Evolutionary conservation across 2,888 invertebrate species (phyloP), one percentile per base, ranked within the genome.

Genomic region (Megamerina dolium): DNA sequence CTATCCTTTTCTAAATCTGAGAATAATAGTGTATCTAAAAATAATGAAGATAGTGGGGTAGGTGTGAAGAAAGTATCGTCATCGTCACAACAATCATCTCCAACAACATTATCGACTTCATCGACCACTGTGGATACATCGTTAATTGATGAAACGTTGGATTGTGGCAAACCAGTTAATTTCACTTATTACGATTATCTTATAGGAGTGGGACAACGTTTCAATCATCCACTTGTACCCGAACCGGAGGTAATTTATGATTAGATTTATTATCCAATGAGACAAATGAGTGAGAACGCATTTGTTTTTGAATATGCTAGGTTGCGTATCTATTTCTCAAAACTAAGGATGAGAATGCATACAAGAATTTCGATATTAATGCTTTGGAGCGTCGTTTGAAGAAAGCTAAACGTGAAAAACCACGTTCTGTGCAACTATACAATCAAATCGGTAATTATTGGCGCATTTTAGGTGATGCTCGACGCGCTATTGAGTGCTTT

Each of bases 381-480:
- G 76, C 81, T 19, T 70, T 88, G 48, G 87, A 87, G 59, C 77
- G 79, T 61, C 78, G 82, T 46, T 70, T 89, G 47, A 85, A 83
- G 63, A 86, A 84, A 66, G 84, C 84, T 10, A 87, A 87, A 67
- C 76, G 82, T 59, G 87, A 87, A 75, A 89, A 88, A 72, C 87
- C 87, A 45, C 85, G 85, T 60, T 51, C 52, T 3, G 51, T 51
- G 31, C 85, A 87, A 61, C 75, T 90, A 37, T 90, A 88, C 68
- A 91, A 90, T 68, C 88, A 91, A 70, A 89, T 92, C 61, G 91
- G 91, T 2, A 91, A 92, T 71, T 91, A 87, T 70, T 91, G 88
- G 87, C 78, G 90, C 50, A 86, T 91, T 54, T 87, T 89, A 68
- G 91, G 91, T 4, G 86, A 91, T 64, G 87, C 90, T 5, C 78